A percentile compares a stretch with the other conserved stretches of the same genome.
phyloP scores from a whole-genome alignment of 2,888 invertebrate genomes.

The Arctia plantaginis region DNA sequence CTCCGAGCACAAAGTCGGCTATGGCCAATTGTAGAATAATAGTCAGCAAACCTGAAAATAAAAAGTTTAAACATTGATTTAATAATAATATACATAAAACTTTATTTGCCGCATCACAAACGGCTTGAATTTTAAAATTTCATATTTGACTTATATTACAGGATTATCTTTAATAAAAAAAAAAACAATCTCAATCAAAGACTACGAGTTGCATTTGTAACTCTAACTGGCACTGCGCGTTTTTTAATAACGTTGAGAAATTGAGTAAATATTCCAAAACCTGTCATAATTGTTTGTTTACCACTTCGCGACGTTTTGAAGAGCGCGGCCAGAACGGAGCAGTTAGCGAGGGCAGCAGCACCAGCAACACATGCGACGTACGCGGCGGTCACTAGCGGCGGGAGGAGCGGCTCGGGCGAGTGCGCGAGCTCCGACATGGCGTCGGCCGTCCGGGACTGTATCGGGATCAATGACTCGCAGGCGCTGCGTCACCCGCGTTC shows the following conservation, averaged over 20 bases:
- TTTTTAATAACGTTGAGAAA: neutral
- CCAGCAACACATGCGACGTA: slow-evolving; percentile 76
- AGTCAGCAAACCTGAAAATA: slow-evolving; percentile 82
- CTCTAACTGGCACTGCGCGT: neutral
- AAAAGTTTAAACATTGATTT: slow-evolving; percentile 10
- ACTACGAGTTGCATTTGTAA: neutral
- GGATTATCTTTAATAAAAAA: neutral
- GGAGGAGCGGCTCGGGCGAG: slow-evolving; percentile 67
- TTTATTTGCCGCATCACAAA: neutral
- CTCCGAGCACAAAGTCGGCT: slow-evolving; percentile 80
- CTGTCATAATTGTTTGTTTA: slow-evolving; percentile 54
- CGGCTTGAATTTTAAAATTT: neutral
- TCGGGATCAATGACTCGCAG: slow-evolving; percentile 83
- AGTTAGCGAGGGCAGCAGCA: slow-evolving; percentile 78
- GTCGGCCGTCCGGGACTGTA: slow-evolving; percentile 78
- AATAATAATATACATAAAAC: neutral
- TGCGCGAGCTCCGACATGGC: slow-evolving; percentile 73
- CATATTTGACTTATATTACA: neutral
- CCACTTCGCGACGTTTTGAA: slow-evolving; percentile 81
- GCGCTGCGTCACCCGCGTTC: slow-evolving; percentile 77
- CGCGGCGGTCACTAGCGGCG: slow-evolving; percentile 72
- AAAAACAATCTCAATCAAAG: neutral
- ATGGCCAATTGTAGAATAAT: slow-evolving; percentile 84
- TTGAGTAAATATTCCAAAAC: slow-evolving; percentile 11
- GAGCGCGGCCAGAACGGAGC: slow-evolving; percentile 76